Base-by-base conservation (phyloP, 2,113 vertebrate genomes). In the Heterotilapia buettikoferi region DNA sequence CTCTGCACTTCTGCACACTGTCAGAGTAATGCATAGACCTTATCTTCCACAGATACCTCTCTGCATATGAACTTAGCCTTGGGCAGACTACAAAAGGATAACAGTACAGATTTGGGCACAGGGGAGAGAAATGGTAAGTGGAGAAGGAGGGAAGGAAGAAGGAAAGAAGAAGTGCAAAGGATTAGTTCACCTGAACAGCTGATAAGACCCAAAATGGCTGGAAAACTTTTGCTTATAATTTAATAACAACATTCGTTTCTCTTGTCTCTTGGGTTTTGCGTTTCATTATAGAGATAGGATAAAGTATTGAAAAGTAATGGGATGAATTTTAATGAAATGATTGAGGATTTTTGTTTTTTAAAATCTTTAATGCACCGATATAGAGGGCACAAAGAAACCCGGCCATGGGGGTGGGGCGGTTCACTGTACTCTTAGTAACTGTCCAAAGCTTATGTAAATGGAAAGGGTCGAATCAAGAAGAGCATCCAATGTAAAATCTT, bases 21-120 rank as follows among this genome's bases (percentile, higher is more conserved):
- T 91, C 85, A 68, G 56, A 82, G 82, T 89, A 94, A 93, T 85
- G 84, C 91, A 92, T 57, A 86, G 84, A 91, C 89, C 47, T 91
- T 93, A 94, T 94, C 81, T 61, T 53, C 50, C 9, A 78, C 85
- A 85, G 90, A 87, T 92, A 85, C 89, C 73, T 90, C 73, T 90
- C 82, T 94, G 94, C 92, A 93, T 93, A 89, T 89, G 90, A 94
- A 93, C 90, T 84, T 33, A 79, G 90, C 92, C 86, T 85, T 82
- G 78, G 83, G 91, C 56, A 3, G n/a, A 89, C 84, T 36, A 76
- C 33, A 68, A 80, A 88, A 61, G 73, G 76, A 91, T 85, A 91
- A 88, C 50, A 19, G 79, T 31, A 16, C 29, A 53, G 56, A 82
- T 80, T 57, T 13, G 56, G 47, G 33, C 2, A 36, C 63, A 38